A percentile compares a stretch with the other conserved stretches of the same genome.
Conservation (phyloP, 2,888 invertebrate genomes). For the Brachyptera risi region DNA sequence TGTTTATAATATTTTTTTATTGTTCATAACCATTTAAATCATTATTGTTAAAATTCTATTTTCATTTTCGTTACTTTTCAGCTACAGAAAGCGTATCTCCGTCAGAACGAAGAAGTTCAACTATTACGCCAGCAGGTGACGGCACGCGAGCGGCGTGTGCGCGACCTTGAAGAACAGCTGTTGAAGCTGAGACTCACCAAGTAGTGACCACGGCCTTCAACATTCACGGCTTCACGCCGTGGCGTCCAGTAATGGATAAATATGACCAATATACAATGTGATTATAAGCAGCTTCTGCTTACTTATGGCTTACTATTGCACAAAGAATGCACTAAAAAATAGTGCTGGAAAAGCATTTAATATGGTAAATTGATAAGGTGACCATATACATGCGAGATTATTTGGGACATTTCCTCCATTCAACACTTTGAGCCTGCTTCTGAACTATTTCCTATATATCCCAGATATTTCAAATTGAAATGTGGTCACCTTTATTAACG, state of each 20-base stretch:
- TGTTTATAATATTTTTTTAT: neutral
- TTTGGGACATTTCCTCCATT: too few species aligned
- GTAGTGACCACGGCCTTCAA: neutral
- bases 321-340: neutral
- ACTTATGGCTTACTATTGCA: neutral
- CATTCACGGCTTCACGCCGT: neutral
- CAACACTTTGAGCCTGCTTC: too few species aligned
- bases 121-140: slow-evolving; percentile 71
- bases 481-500: too few species aligned
- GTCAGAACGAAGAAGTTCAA: slow-evolving; percentile 74
- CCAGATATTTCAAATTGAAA: too few species aligned
- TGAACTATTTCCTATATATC: too few species aligned
- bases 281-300: neutral
- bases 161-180: slow-evolving; percentile 74
- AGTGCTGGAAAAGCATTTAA: too few species aligned
- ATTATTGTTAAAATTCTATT: slow-evolving; percentile 5
- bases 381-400: too few species aligned
- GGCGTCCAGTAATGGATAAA: neutral
- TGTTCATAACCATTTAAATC: neutral
- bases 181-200: slow-evolving; percentile 52
- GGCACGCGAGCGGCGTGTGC: slow-evolving; percentile 72
- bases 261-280: neutral
- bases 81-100: slow-evolving; percentile 70
- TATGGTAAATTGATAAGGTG: too few species aligned
- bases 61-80: slow-evolving; percentile 43